Evolutionary conservation across 2,113 vertebrate genomes (phyloP), one percentile per base, ranked within the genome.

Genomic region (Pluvianellus socialis): DNA sequence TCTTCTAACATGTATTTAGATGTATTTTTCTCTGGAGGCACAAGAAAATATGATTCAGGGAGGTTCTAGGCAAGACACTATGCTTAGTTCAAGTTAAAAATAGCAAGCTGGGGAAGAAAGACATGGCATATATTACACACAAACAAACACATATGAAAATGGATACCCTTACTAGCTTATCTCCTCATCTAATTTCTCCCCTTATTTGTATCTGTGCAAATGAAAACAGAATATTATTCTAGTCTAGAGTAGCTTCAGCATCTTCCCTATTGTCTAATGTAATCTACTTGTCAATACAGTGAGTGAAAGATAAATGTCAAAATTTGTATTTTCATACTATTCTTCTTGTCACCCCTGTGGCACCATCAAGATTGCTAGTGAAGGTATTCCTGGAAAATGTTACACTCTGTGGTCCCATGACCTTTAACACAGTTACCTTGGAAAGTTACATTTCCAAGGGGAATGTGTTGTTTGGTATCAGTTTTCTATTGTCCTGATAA

Each of bases 31-130:
- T 95, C 68, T 49, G 58, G 52, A 94, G 21, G 30, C 70, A 87
- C 19, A 44, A 91, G 65, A 58, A 61, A 68, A 40, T 66, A 49
- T 7, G 56, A 72, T 82, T 96, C 59, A 79, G 32, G 76, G 90
- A 70, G n/a, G 71, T 61, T 58, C 44, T 75, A 70, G 27, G 58
- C 3, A 3, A 91, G 83, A 61, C 75, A 91, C 68, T 84, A 0
- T 45, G 61, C 40, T 93, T 76, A 63, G 72, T 96, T 93, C n/a
- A 88, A 91, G 71, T 53, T 84, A 61, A 94, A 87, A 94, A 88
- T 88, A 85, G 58, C 40, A 72, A 42, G 56, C 1, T 23, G 0
- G 3, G 3, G 14, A 19, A 32, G 58, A 33, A 68, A 79, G 67
- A 35, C 19, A 2, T 73, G 86, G 80, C 56, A 74, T 88, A 17